These are phyloP conservation scores for Lordiphosa stackelbergi DNA, from an alignment of 1,140 invertebrate genomes.

Conservation along the genomic window DNA sequence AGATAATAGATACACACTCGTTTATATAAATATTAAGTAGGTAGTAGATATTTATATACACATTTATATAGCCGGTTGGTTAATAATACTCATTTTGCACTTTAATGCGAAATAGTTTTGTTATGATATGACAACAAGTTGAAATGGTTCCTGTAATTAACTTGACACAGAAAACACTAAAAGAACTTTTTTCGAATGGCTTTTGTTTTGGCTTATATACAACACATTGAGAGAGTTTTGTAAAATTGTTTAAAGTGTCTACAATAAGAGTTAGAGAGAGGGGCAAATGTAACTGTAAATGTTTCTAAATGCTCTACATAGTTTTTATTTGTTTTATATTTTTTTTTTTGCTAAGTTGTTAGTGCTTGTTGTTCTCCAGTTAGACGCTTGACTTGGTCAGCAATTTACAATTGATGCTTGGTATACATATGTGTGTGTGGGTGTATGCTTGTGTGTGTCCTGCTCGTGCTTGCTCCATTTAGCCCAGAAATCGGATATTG, in stretches of 20 bases:
- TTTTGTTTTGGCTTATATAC: constrained; percentile 42
- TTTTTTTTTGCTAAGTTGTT: constrained; percentile 31
- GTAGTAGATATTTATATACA: constrained; percentile 23
- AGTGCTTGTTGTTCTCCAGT: constrained; percentile 65
- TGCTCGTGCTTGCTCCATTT: constrained; percentile 16
- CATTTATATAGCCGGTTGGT: constrained; percentile 37
- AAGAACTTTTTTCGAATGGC: constrained; percentile 26
- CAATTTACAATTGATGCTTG: constrained; percentile 72
- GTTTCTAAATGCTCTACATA: too few species aligned
- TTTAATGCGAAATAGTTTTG: background rate
- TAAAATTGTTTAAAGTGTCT: constrained; percentile 40
- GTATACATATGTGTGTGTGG: constrained; percentile 61
- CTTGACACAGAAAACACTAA: constrained; percentile 25
- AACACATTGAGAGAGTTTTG: constrained; percentile 54
- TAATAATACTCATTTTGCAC: constrained; percentile 3
- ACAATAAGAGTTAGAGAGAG: constrained; percentile 27
- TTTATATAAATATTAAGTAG: constrained; percentile 13
- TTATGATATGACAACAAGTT: constrained; percentile 40
- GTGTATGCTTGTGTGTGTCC: background rate
- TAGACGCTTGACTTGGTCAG: constrained; percentile 60
- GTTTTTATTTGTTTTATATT: too few species aligned
- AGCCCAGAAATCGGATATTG: constrained; percentile 82
- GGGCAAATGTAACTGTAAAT: too few species aligned
- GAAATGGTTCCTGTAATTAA: constrained; percentile 23
- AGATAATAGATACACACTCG: constrained; percentile 17